Evolutionary conservation across 2,113 vertebrate species (phyloP).

Genomic region (Corythornis madagascariensis): DNA sequence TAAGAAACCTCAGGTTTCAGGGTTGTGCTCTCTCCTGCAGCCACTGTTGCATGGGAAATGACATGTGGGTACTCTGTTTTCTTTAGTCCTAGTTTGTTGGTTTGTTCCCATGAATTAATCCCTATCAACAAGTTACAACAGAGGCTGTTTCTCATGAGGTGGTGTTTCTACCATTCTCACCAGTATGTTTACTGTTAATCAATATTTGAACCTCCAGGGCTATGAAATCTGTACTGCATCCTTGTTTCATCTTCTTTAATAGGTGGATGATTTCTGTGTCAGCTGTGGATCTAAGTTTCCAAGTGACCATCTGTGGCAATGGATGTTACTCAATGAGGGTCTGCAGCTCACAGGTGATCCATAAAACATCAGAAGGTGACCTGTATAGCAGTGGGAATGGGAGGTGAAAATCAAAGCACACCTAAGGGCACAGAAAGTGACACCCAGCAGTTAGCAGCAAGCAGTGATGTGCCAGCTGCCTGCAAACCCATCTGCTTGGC

Average conservation of each 20-base stretch:
- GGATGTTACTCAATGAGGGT: constrained; percentile 1
- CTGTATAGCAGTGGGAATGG: neutral
- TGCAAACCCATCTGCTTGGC: neutral
- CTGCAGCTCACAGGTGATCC: constrained; percentile 19
- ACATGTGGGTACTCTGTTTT: neutral
- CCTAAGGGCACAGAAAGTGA: neutral
- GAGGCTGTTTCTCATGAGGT: neutral
- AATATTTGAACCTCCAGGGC: constrained; percentile 22
- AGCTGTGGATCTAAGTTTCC: constrained; percentile 30
- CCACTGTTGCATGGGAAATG: neutral
- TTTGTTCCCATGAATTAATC: constrained; percentile 28
- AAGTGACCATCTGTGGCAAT: neutral
- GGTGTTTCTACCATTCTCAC: constrained; percentile 6
- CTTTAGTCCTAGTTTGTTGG: neutral
- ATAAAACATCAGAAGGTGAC: constrained; percentile 19
- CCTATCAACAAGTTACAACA: neutral
- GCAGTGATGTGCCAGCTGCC: neutral
- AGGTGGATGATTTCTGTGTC: constrained; percentile 8
- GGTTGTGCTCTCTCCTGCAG: neutral
- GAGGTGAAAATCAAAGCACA: constrained; percentile 16
- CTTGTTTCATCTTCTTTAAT: constrained; percentile 30
- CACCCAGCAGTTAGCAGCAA: fast-evolving
- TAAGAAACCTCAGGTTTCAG: neutral
- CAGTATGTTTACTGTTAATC: constrained; percentile 2
- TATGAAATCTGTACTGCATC: neutral